A percentile compares a stretch with the other conserved stretches of the same genome.
phyloP scores from a whole-genome alignment of 1,140 invertebrate species.

The Oncopodura yosiiana region DNA sequence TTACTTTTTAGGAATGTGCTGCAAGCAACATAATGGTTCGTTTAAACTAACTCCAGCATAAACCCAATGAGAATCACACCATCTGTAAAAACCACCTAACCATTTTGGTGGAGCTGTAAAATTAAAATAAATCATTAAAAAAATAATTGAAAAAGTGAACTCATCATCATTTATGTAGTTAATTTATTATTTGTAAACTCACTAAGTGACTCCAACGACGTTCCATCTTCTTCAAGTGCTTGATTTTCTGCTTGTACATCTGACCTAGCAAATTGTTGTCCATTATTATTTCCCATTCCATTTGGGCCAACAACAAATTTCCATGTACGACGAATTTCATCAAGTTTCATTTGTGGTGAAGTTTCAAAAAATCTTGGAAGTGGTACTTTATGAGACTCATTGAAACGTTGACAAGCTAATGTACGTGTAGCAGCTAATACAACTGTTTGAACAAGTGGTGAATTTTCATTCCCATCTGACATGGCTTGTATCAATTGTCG shows the following conservation, averaged over 20 bases:
- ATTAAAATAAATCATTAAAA: too few relatives aligned
- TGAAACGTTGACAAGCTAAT: conserved; percentile 32
- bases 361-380: conserved; percentile 13
- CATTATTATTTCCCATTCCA: too few relatives aligned
- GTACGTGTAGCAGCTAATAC: conserved; percentile 30
- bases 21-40: conserved; percentile 32
- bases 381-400: conserved; percentile 30
- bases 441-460: conserved; percentile 32
- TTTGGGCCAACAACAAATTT: conserved; percentile 23
- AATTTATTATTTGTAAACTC: too few relatives aligned
- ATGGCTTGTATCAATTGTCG: conserved; percentile 32
- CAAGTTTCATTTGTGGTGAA: conserved; percentile 4
- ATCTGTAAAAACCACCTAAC: conserved; percentile 34
- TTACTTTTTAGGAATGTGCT: conserved; percentile 27
- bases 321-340: conserved; percentile 17
- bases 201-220: not conserved
- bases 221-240: too few relatives aligned
- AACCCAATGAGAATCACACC: conserved; percentile 33
- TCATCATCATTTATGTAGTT: too few relatives aligned
- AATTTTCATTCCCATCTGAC: conserved; percentile 26
- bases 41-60: conserved; percentile 32
- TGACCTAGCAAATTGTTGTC: not conserved
- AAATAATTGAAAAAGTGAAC: too few relatives aligned
- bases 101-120: conserved; percentile 16
- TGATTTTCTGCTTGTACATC: conserved; percentile 1